A percentile compares a stretch with the other conserved stretches of the same genome.
Conservation (phyloP, 2,113 vertebrate species). For the Zosterops hypoxanthus region DNA sequence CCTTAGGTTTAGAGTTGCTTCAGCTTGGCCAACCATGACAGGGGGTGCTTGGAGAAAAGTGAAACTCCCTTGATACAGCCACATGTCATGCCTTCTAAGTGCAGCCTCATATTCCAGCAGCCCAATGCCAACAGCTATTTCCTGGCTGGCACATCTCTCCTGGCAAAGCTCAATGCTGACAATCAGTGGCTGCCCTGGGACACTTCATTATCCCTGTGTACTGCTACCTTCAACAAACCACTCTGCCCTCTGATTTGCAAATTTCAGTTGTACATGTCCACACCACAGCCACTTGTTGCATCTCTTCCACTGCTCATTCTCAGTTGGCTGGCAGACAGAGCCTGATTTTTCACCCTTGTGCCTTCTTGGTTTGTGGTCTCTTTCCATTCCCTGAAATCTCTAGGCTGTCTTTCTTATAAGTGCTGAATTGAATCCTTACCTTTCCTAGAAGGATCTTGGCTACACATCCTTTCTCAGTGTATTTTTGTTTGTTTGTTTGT, state of each 20-base stretch:
- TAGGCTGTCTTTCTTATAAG: not conserved
- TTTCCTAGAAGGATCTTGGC: not conserved
- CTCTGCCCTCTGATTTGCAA: not conserved
- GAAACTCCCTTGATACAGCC: not conserved
- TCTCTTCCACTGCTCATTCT: not conserved
- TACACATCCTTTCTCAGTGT: not conserved
- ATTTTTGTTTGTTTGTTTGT: not conserved
- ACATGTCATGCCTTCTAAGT: not conserved
- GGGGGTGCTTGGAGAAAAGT: not conserved
- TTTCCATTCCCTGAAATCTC: not conserved
- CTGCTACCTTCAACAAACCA: not conserved
- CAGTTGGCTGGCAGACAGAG: not conserved
- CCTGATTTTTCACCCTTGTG: not conserved
- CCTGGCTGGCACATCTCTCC: not conserved
- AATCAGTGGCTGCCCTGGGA: not conserved
- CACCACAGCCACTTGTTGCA: not conserved
- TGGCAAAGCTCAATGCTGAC: not conserved
- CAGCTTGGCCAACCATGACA: not conserved
- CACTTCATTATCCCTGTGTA: not conserved
- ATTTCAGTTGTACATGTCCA: not conserved
- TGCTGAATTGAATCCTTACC: not conserved
- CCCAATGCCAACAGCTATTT: not conserved
- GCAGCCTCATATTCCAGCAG: not conserved
- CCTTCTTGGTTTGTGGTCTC: rapidly evolving
- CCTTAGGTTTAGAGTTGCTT: not conserved